These are phyloP conservation scores for Vulpes ferrilata DNA, from an alignment of 2,113 vertebrate genomes.

Conservation along the genomic window DNA sequence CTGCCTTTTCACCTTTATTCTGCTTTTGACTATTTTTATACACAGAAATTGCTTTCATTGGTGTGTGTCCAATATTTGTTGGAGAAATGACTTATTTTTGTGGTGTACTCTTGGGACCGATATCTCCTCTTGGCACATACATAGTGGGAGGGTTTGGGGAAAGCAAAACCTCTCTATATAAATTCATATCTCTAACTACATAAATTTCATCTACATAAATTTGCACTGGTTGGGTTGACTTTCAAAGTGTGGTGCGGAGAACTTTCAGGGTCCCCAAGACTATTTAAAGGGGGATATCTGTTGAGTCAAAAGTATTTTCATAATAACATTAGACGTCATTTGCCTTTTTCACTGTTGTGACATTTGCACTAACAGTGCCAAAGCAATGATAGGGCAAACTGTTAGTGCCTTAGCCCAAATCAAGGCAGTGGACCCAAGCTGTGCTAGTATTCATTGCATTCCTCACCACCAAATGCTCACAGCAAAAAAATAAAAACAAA, in stretches of 20 bases:
- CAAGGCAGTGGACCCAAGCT: neutral
- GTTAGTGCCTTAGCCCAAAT: neutral
- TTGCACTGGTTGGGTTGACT: neutral
- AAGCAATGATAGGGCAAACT: neutral
- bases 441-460: accelerated
- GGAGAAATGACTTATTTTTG: neutral
- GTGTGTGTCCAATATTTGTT: conserved; percentile 32
- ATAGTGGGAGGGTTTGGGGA: neutral
- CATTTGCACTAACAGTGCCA: neutral
- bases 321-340: neutral
- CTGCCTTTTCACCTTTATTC: neutral
- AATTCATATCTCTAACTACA: neutral
- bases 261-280: neutral
- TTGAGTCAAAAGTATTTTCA: neutral
- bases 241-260: neutral
- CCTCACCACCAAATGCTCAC: no score
- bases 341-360: neutral
- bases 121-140: neutral
- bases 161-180: neutral
- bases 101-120: neutral
- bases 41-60: neutral
- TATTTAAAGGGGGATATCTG: neutral
- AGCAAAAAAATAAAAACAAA: neutral
- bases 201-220: neutral
- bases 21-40: neutral